phyloP scores from a whole-genome alignment of 2,113 vertebrate genomes.

The Dendrocopos noguchii region DNA sequence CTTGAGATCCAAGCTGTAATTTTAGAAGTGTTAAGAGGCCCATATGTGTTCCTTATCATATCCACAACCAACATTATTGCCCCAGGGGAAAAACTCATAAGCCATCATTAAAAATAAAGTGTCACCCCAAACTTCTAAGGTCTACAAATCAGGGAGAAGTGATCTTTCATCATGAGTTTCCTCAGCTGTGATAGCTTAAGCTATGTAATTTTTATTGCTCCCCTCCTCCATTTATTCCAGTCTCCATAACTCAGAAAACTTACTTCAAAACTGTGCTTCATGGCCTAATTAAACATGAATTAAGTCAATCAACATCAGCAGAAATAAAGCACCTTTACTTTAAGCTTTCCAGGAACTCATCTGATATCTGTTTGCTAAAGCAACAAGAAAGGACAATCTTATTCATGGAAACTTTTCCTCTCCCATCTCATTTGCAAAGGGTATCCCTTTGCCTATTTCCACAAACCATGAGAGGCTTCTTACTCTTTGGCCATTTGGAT shows the following conservation, averaged over 20 bases:
- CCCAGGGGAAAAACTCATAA: background rate
- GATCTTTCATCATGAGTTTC: background rate
- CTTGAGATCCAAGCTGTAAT: background rate
- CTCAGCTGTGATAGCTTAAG: background rate
- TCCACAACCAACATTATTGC: background rate
- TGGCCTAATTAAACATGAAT: background rate
- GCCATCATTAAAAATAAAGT: background rate
- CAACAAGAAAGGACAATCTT: background rate
- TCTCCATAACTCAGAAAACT: background rate
- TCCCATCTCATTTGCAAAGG: background rate
- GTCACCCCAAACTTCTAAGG: background rate
- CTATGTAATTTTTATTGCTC: background rate
- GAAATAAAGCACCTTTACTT: background rate
- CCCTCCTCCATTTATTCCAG: background rate
- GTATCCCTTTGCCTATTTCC: background rate
- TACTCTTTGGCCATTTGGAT: background rate
- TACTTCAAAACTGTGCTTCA: background rate
- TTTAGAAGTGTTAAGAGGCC: background rate
- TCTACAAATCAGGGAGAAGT: background rate
- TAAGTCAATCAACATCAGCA: background rate
- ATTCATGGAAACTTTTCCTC: background rate
- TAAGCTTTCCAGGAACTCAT: background rate
- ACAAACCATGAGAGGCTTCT: background rate
- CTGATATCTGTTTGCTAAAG: background rate
- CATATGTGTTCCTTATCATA: background rate